Conservation (phyloP, 2,797 vertebrate genomes). For the Hypotaenidia philippensis region DNA sequence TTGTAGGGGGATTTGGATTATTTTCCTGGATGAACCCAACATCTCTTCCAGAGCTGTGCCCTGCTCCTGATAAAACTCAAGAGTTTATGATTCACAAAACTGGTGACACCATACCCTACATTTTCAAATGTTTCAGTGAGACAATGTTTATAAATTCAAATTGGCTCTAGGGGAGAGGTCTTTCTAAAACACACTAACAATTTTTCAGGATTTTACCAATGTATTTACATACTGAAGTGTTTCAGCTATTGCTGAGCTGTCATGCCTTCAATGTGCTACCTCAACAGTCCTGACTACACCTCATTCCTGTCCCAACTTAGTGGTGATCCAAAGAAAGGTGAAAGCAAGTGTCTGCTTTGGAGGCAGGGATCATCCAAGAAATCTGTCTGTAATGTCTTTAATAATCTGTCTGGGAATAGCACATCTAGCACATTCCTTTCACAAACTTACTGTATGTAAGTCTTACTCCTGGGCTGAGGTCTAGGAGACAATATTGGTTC, state of each 20-base stretch:
- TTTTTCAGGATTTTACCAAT: background rate
- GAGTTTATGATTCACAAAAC: background rate
- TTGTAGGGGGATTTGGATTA: background rate
- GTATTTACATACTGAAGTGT: background rate
- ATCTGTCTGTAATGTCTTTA: background rate
- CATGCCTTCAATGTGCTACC: background rate
- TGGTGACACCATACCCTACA: background rate
- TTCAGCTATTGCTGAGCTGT: background rate
- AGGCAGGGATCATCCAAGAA: background rate
- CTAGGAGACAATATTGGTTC: background rate
- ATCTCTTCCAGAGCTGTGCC: background rate
- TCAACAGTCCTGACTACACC: background rate
- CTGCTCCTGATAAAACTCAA: background rate
- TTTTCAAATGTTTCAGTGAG: background rate
- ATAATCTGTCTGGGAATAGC: background rate
- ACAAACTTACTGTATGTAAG: accelerated
- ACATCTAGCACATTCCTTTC: background rate
- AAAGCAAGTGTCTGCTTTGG: background rate
- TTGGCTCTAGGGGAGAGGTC: background rate
- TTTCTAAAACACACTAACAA: accelerated
- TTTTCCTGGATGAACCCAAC: background rate
- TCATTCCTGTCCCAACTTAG: background rate
- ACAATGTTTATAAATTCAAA: background rate
- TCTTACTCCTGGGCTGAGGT: background rate
- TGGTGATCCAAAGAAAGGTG: background rate